Percentiles rank a stretch among this genome's conserved stretches.
Evolutionary conservation across 1,140 invertebrate species (phyloP).

Genomic region (Zaprionus africanus): DNA sequence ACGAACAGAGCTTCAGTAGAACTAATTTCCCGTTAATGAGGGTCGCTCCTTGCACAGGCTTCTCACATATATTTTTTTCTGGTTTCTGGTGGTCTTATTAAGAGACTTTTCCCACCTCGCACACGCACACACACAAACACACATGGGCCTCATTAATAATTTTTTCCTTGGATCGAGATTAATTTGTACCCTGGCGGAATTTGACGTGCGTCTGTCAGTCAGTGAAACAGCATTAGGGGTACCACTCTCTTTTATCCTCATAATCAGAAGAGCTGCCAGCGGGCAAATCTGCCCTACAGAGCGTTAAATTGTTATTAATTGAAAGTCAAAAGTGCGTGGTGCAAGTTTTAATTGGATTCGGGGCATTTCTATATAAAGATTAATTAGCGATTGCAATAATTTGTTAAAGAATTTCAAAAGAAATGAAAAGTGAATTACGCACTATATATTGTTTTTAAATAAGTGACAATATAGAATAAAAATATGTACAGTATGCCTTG

Average conservation of each 20-base stretch:
- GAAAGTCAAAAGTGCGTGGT: constrained; percentile 70
- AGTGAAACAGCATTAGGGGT: constrained; percentile 43
- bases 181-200: constrained; percentile 66
- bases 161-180: constrained; percentile 72
- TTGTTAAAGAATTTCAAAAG: background rate
- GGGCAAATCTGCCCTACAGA: constrained; percentile 14
- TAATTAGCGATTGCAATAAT: constrained; percentile 26
- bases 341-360: constrained; percentile 74
- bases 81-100: constrained; percentile 51
- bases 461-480: background rate
- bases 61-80: constrained; percentile 28
- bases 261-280: constrained; percentile 26
- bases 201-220: constrained; percentile 77
- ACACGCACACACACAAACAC: constrained; percentile 36
- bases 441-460: background rate
- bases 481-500: background rate
- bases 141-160: constrained; percentile 77
- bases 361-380: constrained; percentile 31
- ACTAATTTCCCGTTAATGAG: constrained; percentile 83
- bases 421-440: background rate
- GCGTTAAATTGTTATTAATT: constrained; percentile 84
- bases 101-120: constrained; percentile 59
- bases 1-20: constrained; percentile 55
- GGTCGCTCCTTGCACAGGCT: constrained; percentile 53
- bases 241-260: constrained; percentile 64